A percentile compares a stretch with the other conserved stretches of the same genome.
Conservation (phyloP, 1,140 invertebrate genomes). For the Sipha flava region DNA sequence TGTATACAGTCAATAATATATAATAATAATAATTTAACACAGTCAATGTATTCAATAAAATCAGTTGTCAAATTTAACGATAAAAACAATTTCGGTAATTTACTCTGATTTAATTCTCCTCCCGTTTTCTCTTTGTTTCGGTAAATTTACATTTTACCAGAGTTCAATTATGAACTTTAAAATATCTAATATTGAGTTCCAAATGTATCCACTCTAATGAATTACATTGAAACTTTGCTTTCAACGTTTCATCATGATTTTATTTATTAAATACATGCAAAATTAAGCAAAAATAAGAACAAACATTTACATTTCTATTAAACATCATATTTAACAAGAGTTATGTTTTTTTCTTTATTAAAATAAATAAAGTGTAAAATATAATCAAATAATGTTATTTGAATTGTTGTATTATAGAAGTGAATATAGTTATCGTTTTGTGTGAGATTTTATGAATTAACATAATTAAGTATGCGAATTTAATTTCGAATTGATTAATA, state of each 20-base stretch:
- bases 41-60: background rate
- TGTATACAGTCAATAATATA: background rate
- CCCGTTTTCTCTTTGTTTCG: conserved; percentile 4
- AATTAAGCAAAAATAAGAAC: background rate
- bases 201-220: background rate
- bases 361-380: no score
- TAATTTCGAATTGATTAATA: no score
- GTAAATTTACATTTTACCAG: conserved; percentile 18
- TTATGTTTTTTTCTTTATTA: no score
- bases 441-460: no score
- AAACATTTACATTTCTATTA: background rate
- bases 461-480: no score
- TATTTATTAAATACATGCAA: conserved; percentile 1
- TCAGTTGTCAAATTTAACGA: background rate
- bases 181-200: background rate
- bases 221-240: conserved; percentile 3
- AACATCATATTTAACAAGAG: no score
- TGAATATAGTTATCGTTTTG: no score
- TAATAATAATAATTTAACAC: background rate
- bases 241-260: background rate
- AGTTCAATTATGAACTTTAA: conserved; percentile 19
- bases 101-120: background rate
- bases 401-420: no score
- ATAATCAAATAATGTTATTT: no score
- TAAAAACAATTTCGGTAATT: conserved; percentile 17